Base-by-base conservation (phyloP, 2,888 invertebrate species). In the Isotomurus palustris region DNA sequence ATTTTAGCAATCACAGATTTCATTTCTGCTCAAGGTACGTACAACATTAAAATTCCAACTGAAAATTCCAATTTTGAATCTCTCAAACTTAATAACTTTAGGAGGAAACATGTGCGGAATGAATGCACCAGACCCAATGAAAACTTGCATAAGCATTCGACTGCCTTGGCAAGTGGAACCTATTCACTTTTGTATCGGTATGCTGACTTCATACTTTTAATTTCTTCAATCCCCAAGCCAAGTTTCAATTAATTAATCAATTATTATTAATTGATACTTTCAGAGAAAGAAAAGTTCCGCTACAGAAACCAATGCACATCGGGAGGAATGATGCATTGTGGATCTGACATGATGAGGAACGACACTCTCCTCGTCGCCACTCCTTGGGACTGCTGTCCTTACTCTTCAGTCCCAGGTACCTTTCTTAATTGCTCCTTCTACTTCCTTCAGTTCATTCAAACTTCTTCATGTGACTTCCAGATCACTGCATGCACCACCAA, bases 161-260 rank as follows among this genome's bases (percentile, higher is more conserved):
- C 57, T 69, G 3, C 66, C 66, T 6, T 69, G 69, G 69, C 62
- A 69, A 48, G 58, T 54, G 25, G 58, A 64, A 17, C 69, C 69
- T 14, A 64, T 69, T 35, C 67, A 66, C 54, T 67, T 67, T 51
- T 69, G 69, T 25, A 63, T 59, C 8, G 67, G 67, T 65, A 47
- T 36, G 41, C 14, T 22, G 12, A 6, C 17, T 19, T 44, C 22
- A 27, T 45, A 8, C 17, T 27, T 17, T 12, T 35, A 29, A 14
- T 22, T 43, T 10, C 43, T 22, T 14, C 19, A n/a, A 40, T 14
- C 17, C n/a, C 10, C 12, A 28, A 5, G 12, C 32, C 24, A 22
- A n/a, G n/a, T 21, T 36, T 21, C 28, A 28, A 19, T 17, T 22
- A 54, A 24, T 12, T 28, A 43, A 21, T 19, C 17, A 24, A 43